Evolutionary conservation across 2,113 vertebrate species (phyloP).

Genomic region (Pogonocichla stellata): DNA sequence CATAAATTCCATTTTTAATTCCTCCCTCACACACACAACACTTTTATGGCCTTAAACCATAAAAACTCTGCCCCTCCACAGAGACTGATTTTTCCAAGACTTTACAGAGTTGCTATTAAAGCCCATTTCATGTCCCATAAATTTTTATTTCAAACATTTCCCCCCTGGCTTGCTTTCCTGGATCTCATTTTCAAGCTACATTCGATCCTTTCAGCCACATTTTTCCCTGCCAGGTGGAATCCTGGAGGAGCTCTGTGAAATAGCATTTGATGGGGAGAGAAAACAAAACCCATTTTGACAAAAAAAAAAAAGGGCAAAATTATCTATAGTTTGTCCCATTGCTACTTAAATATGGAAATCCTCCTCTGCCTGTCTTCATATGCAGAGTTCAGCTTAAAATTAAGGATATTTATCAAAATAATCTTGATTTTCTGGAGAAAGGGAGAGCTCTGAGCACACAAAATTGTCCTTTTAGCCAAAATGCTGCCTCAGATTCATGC

Average conservation of each 20-base stretch:
- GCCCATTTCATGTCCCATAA: slow-evolving; percentile 65
- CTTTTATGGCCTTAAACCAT: neutral
- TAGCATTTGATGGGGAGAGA: neutral
- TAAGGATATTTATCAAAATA: neutral
- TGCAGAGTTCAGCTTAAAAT: neutral
- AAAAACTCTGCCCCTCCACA: neutral
- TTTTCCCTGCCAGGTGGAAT: neutral
- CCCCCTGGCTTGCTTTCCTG: slow-evolving; percentile 21
- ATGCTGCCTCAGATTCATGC: no score
- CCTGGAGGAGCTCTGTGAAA: neutral
- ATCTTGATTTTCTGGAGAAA: neutral
- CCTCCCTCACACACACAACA: neutral
- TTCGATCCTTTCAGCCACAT: neutral
- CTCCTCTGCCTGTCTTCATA: neutral
- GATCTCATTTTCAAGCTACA: slow-evolving; percentile 10
- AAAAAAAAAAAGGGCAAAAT: neutral
- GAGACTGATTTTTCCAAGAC: neutral
- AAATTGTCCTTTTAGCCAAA: no score
- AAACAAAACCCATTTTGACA: neutral
- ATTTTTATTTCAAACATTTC: slow-evolving; percentile 52
- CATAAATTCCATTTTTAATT: slow-evolving; percentile 5
- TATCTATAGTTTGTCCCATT: neutral
- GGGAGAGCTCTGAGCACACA: neutral
- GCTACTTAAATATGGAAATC: neutral
- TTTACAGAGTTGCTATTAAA: neutral